Percentiles rank a stretch among this genome's conserved stretches.
phyloP scores from a whole-genome alignment of 2,797 vertebrate genomes.

The Pseudochaenichthys georgianus region DNA sequence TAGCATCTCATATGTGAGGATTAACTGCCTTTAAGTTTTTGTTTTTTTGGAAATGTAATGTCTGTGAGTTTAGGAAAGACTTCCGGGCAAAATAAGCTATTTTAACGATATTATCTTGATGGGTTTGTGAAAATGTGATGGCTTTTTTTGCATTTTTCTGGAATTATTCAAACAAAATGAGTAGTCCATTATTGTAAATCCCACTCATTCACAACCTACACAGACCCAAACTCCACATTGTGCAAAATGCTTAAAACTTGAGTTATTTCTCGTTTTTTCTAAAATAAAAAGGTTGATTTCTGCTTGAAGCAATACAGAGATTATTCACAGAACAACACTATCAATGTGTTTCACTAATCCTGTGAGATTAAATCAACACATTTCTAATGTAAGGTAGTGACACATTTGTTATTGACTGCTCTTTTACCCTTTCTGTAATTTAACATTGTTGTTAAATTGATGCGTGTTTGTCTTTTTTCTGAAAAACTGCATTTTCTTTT shows the following conservation, averaged over 20 bases:
- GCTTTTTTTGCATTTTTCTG: neutral
- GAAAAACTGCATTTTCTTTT: neutral
- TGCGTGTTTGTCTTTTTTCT: neutral
- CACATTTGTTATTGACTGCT: neutral
- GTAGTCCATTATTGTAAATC: neutral
- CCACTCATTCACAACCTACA: neutral
- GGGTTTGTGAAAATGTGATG: neutral
- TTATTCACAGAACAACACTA: neutral
- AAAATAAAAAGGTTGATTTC: neutral
- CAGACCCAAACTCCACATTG: too few species aligned
- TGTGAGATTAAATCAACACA: constrained; percentile 3
- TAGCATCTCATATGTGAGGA: too few species aligned
- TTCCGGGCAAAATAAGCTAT: neutral
- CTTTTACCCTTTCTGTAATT: neutral
- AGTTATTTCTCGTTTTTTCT: neutral
- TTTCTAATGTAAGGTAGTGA: neutral
- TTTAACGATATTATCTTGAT: neutral
- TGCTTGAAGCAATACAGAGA: neutral
- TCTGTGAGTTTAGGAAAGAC: neutral
- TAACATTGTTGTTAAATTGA: neutral
- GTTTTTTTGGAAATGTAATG: too few species aligned
- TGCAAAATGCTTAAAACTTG: neutral
- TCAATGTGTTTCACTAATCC: neutral
- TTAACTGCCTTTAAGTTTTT: too few species aligned
- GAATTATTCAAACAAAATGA: neutral